A percentile compares a stretch with the other conserved stretches of the same genome.
Conservation (phyloP, 2,888 invertebrate species). For the Watsonalla cultraria region DNA sequence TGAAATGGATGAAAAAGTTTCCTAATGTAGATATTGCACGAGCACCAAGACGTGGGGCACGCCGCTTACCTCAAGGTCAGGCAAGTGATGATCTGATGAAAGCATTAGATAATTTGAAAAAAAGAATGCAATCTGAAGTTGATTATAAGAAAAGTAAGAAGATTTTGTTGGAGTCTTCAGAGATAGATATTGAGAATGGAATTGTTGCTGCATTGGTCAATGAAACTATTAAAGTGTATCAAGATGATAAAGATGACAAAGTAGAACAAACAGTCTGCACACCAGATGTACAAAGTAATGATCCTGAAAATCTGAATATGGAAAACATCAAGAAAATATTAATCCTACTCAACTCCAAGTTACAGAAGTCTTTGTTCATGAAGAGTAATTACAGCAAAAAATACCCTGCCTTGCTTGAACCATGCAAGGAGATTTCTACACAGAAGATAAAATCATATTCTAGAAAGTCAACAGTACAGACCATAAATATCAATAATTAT, state of each 20-base stretch:
- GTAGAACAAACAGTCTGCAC: neutral
- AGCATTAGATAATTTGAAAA: slow-evolving; percentile 55
- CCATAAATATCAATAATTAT: slow-evolving; percentile 13
- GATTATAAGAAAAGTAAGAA: slow-evolving; percentile 30
- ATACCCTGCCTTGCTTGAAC: slow-evolving; percentile 33
- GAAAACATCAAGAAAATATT: slow-evolving; percentile 44
- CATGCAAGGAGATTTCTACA: slow-evolving; percentile 17
- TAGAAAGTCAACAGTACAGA: slow-evolving; percentile 26
- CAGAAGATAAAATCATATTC: slow-evolving; percentile 53
- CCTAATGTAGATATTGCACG: slow-evolving; percentile 51
- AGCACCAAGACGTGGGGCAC: slow-evolving; percentile 59
- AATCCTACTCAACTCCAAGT: slow-evolving; percentile 40
- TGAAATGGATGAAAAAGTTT: slow-evolving; percentile 68
- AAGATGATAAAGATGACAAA: slow-evolving; percentile 12
- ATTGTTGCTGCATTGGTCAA: slow-evolving; percentile 43
- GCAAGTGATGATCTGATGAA: slow-evolving; percentile 41
- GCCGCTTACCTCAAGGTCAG: slow-evolving; percentile 45
- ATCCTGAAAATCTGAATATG: slow-evolving; percentile 25
- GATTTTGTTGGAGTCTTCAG: slow-evolving; percentile 36
- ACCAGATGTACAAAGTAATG: neutral
- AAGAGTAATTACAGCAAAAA: slow-evolving; percentile 26
- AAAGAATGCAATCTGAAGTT: slow-evolving; percentile 44
- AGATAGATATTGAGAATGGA: slow-evolving; percentile 48
- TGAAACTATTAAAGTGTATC: slow-evolving; percentile 25
- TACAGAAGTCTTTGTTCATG: slow-evolving; percentile 34